Conservation (phyloP, 2,113 vertebrate genomes). For the Oplegnathus fasciatus region DNA sequence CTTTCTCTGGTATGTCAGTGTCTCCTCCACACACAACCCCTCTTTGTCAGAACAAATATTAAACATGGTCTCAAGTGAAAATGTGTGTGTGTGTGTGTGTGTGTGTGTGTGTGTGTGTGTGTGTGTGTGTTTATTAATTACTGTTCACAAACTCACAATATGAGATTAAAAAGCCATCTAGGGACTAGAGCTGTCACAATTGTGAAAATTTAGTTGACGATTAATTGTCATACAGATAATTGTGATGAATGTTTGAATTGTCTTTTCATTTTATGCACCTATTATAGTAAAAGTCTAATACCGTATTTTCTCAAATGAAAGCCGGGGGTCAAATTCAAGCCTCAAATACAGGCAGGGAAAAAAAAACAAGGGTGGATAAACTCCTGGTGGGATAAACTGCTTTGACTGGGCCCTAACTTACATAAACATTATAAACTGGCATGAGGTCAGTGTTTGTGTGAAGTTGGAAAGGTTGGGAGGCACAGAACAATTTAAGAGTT, state of each 20-base stretch:
- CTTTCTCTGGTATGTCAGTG: conserved; percentile 39
- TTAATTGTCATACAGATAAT: too few relatives aligned
- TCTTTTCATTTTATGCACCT: too few relatives aligned
- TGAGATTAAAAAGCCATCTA: too few relatives aligned
- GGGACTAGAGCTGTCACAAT: too few relatives aligned
- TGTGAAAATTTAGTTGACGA: too few relatives aligned
- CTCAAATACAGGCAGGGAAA: too few relatives aligned
- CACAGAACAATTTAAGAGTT: not conserved
- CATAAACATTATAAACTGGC: not conserved
- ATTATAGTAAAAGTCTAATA: too few relatives aligned
- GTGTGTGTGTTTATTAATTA: too few relatives aligned
- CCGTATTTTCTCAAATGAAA: too few relatives aligned
- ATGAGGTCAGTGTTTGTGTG: not conserved
- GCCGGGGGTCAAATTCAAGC: too few relatives aligned
- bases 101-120: not conserved
- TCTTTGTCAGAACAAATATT: conserved; percentile 46
- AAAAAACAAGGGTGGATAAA: too few relatives aligned
- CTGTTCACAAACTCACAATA: not conserved
- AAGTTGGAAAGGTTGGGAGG: not conserved
- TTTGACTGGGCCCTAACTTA: not conserved
- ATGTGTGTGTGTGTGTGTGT: conserved; percentile 6
- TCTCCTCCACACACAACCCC: conserved; percentile 40
- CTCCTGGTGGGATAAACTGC: not conserved
- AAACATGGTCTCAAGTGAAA: conserved; percentile 10
- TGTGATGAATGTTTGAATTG: too few relatives aligned